A percentile compares a stretch with the other conserved stretches of the same genome.
These are phyloP conservation scores for Beaufortia kweichowensis DNA, from an alignment of 2,113 vertebrate species.

Conservation along the genomic window DNA sequence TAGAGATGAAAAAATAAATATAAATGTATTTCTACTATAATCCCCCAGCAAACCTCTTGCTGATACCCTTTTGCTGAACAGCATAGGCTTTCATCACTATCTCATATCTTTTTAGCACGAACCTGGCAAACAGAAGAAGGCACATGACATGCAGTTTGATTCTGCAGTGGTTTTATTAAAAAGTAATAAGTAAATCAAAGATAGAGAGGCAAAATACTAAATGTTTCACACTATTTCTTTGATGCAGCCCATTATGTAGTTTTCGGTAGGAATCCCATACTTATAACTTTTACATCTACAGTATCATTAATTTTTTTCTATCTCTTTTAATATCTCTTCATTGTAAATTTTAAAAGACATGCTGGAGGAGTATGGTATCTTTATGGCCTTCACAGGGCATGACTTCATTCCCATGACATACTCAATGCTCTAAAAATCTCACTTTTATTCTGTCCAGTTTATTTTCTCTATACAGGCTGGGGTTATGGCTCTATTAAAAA, in stretches of 20 bases:
- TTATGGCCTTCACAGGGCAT: conserved; percentile 4
- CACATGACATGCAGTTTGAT: conserved; percentile 12
- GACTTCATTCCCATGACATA: not conserved
- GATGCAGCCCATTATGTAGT: too few species aligned
- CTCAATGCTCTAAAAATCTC: conserved; percentile 1
- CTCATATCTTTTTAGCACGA: not conserved
- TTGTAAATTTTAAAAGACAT: too few species aligned
- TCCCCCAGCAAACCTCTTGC: not conserved
- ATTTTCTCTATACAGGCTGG: not conserved
- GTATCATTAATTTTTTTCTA: too few species aligned
- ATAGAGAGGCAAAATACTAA: conserved; percentile 1
- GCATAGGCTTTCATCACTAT: conserved; percentile 5
- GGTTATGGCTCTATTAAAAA: not conserved
- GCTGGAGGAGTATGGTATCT: too few species aligned
- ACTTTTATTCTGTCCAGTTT: not conserved
- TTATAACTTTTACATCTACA: too few species aligned
- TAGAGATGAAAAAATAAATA: conserved; percentile 4
- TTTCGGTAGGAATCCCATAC: too few species aligned
- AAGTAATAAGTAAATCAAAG: not conserved
- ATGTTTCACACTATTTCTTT: too few species aligned
- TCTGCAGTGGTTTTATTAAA: not conserved
- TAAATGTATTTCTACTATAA: conserved; percentile 6
- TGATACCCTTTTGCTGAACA: not conserved
- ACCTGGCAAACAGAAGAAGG: not conserved
- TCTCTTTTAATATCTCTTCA: too few species aligned